Conservation (phyloP, 2,797 vertebrate genomes). For the Chelmon rostratus region DNA sequence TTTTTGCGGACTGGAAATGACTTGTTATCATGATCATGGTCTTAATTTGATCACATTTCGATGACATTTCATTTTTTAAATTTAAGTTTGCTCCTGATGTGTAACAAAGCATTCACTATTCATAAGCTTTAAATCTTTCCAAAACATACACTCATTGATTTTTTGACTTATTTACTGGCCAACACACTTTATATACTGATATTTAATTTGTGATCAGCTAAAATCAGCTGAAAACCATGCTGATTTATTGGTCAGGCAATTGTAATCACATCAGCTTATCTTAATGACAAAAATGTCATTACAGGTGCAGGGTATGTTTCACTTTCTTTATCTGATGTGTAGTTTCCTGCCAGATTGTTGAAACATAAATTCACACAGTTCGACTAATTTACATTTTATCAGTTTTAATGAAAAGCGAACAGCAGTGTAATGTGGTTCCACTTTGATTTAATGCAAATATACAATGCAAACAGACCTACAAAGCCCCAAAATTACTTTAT, state of each 20-base stretch:
- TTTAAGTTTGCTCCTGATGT: not conserved
- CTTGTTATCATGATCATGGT: not conserved
- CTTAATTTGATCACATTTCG: not conserved
- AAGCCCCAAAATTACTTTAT: slow-evolving; percentile 74
- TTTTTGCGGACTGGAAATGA: not conserved
- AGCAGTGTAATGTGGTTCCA: slow-evolving; percentile 76
- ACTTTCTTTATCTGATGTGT: no score
- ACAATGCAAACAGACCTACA: slow-evolving; percentile 83
- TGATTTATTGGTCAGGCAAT: no score
- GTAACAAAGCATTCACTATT: not conserved
- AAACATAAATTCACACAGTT: slow-evolving; percentile 30
- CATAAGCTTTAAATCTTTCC: no score
- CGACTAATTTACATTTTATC: slow-evolving; percentile 50
- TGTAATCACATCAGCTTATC: no score
- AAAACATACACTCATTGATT: no score
- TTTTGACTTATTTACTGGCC: no score
- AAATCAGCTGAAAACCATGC: no score
- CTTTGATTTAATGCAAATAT: slow-evolving; percentile 82
- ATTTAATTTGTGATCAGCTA: no score
- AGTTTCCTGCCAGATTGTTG: not conserved
- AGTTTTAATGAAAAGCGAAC: slow-evolving; percentile 84
- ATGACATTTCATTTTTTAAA: not conserved
- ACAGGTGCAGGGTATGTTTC: no score
- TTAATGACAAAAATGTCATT: no score
- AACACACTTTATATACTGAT: no score